phyloP scores from a whole-genome alignment of 1,140 invertebrate species.

The Teleogryllus occipitalis region DNA sequence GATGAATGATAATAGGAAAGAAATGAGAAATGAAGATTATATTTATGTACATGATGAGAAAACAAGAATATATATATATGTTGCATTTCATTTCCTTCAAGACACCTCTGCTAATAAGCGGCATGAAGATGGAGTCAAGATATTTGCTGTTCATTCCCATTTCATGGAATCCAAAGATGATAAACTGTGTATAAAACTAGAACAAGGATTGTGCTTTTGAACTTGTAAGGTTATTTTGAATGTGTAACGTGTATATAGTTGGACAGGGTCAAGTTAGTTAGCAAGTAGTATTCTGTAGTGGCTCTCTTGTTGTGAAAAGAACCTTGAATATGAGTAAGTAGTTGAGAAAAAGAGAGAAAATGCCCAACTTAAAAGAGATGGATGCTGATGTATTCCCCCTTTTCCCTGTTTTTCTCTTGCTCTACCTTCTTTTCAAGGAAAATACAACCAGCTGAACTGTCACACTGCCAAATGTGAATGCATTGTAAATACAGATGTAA shows the following conservation, averaged over 20 bases:
- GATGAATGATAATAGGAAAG: constrained; percentile 1
- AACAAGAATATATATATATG: neutral
- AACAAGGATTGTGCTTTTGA: constrained; percentile 1
- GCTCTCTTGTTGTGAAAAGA: constrained; percentile 4
- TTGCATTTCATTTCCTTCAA: neutral
- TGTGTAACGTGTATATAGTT: neutral
- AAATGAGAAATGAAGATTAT: constrained; percentile 2
- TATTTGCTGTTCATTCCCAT: constrained; percentile 4
- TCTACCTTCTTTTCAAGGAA: neutral
- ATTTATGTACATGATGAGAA: neutral
- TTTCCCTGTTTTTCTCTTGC: neutral
- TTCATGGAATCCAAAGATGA: neutral
- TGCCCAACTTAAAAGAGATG: neutral
- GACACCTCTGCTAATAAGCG: neutral
- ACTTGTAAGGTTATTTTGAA: constrained; percentile 5
- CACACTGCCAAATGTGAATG: constrained; percentile 3
- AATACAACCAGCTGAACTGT: constrained; percentile 4
- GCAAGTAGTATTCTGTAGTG: neutral
- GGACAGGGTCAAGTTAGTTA: neutral
- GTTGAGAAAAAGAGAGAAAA: constrained; percentile 1
- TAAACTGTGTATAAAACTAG: neutral
- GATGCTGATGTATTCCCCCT: neutral
- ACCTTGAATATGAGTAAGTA: neutral
- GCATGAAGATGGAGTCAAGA: neutral
- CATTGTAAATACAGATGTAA: neutral